phyloP scores from a whole-genome alignment of 1,140 invertebrate genomes.

The Dendroctonus valens region DNA sequence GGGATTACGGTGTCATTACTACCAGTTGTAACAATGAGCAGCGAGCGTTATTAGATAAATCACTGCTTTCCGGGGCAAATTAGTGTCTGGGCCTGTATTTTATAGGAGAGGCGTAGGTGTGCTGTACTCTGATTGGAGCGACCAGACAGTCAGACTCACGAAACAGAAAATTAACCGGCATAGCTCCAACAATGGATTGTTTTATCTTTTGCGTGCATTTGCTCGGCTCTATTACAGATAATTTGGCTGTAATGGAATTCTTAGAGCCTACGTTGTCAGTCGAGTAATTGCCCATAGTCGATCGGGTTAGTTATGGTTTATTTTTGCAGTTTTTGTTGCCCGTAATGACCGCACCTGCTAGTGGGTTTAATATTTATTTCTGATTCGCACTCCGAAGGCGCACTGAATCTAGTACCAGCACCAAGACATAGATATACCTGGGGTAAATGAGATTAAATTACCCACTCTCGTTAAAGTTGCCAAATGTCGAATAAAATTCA shows the following conservation, averaged over 20 bases:
- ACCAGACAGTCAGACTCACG: slow-evolving; percentile 33
- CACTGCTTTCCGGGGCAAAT: slow-evolving; percentile 46
- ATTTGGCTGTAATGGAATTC: slow-evolving; percentile 16
- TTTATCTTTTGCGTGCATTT: slow-evolving; percentile 13
- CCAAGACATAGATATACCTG: too few relatives aligned
- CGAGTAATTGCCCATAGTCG: too few relatives aligned
- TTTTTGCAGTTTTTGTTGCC: too few relatives aligned
- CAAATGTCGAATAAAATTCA: too few relatives aligned
- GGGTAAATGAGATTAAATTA: too few relatives aligned
- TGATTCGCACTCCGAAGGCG: too few relatives aligned
- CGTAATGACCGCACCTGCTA: too few relatives aligned
- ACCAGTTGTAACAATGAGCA: slow-evolving; percentile 44
- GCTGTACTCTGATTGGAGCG: slow-evolving; percentile 32
- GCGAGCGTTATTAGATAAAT: slow-evolving; percentile 45
- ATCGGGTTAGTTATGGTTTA: too few relatives aligned
- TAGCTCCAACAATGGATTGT: slow-evolving; percentile 24
- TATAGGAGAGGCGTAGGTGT: slow-evolving; percentile 44
- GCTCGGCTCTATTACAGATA: slow-evolving; percentile 16
- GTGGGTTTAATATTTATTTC: too few relatives aligned
- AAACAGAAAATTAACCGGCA: slow-evolving; percentile 42
- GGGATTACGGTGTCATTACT: slow-evolving; percentile 34
- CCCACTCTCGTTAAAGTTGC: too few relatives aligned
- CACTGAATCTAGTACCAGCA: too few relatives aligned
- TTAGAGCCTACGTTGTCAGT: slow-evolving; percentile 2
- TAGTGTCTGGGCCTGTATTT: slow-evolving; percentile 40